phyloP scores from a whole-genome alignment of 2,113 vertebrate genomes.

The Stictonetta naevosa region DNA sequence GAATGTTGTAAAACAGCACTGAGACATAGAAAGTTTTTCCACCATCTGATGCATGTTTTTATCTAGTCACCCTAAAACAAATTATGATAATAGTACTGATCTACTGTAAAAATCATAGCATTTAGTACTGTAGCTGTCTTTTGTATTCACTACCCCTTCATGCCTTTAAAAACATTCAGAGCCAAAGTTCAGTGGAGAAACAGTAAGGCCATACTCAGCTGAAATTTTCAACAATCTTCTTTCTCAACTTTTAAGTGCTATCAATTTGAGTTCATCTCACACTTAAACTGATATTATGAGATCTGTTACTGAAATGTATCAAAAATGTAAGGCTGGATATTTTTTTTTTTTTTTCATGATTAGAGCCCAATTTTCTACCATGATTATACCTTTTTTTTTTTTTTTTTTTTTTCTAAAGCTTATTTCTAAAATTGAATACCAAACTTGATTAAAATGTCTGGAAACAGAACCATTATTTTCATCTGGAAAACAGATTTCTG shows the following conservation, averaged over 20 bases:
- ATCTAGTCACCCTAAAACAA: not conserved
- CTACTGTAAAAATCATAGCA: not conserved
- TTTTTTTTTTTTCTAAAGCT: not conserved
- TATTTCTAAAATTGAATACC: not conserved
- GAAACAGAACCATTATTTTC: not conserved
- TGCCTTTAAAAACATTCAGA: slow-evolving; percentile 1
- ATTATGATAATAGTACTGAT: not conserved
- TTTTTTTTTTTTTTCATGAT: not conserved
- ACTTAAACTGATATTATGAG: not conserved
- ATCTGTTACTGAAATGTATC: not conserved
- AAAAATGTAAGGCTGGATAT: not conserved
- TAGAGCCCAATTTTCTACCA: not conserved
- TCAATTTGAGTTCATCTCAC: not conserved
- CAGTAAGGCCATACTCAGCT: not conserved
- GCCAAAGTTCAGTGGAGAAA: not conserved
- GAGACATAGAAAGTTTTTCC: slow-evolving; percentile 1
- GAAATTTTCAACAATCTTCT: not conserved
- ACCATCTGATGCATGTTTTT: slow-evolving; percentile 2
- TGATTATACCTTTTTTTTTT: not conserved
- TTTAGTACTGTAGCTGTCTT: not conserved
- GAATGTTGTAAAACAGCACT: not conserved
- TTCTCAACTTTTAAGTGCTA: not conserved
- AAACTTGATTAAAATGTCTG: not conserved
- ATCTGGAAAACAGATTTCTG: not conserved
- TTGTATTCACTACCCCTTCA: not conserved